A percentile compares a stretch with the other conserved stretches of the same genome.
Conservation (phyloP, 2,797 vertebrate genomes). For the Thripadectes ignobilis region DNA sequence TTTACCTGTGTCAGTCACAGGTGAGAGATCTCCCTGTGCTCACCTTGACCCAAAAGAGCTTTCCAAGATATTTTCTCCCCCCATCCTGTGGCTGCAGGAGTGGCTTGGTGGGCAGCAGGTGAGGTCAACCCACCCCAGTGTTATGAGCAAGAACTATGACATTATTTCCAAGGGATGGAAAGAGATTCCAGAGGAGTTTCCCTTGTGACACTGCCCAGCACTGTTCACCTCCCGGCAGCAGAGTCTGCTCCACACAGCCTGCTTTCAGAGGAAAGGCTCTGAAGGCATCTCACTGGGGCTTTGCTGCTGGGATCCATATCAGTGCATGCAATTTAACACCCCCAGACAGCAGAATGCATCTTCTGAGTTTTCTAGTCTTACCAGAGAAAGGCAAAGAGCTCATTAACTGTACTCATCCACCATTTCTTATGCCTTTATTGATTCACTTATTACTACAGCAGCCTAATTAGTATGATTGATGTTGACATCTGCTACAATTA, state of each 20-base stretch:
- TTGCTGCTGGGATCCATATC: background rate
- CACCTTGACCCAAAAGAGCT: background rate
- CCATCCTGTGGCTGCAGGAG: background rate
- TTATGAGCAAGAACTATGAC: background rate
- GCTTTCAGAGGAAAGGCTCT: background rate
- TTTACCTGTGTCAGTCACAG: background rate
- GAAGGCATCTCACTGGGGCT: background rate
- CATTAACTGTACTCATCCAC: background rate
- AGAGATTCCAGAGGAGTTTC: background rate
- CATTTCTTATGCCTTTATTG: background rate
- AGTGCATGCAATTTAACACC: background rate
- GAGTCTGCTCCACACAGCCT: background rate
- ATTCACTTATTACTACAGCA: background rate
- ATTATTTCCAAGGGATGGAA: background rate
- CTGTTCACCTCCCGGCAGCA: background rate
- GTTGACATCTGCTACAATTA: background rate
- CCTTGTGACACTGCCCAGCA: background rate
- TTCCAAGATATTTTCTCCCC: accelerated
- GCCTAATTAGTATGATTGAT: slow-evolving; percentile 1
- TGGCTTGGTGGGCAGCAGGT: background rate
- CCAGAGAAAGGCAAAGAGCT: background rate
- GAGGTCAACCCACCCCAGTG: background rate
- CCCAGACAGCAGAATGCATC: background rate
- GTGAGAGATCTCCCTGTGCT: background rate
- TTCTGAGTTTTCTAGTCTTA: background rate